Percentiles rank a stretch among this genome's conserved stretches.
These are phyloP conservation scores for Leptarthrus brevirostris DNA, from an alignment of 2,888 invertebrate species.

Conservation along the genomic window DNA sequence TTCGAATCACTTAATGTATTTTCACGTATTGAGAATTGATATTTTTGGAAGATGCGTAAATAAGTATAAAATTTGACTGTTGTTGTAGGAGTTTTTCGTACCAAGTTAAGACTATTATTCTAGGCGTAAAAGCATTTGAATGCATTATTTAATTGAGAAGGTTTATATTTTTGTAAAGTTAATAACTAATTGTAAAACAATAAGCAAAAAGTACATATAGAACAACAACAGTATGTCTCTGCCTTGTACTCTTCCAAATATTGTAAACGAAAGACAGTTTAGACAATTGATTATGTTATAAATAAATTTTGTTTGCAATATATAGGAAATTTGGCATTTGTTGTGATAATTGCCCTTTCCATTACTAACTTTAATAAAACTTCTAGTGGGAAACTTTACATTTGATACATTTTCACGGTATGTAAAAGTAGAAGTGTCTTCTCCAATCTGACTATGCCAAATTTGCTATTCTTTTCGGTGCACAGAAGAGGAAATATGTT, in stretches of 20 bases:
- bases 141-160: slow-evolving; percentile 16
- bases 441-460: too few species aligned
- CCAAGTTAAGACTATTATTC: neutral
- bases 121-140: slow-evolving; percentile 18
- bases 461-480: too few species aligned
- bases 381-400: too few species aligned
- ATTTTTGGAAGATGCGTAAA: neutral
- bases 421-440: too few species aligned
- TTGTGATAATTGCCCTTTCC: too few species aligned
- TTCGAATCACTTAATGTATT: neutral
- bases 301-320: slow-evolving; percentile 33
- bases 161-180: slow-evolving; percentile 42
- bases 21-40: neutral
- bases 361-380: too few species aligned
- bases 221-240: slow-evolving; percentile 39
- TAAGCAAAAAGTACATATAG: too few species aligned
- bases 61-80: neutral
- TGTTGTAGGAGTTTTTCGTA: too few species aligned
- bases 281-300: slow-evolving; percentile 7
- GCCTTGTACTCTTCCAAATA: slow-evolving; percentile 44
- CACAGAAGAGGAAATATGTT: too few species aligned
- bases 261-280: slow-evolving; percentile 26
- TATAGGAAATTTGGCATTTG: neutral
- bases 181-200: slow-evolving; percentile 4
- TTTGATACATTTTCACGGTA: too few species aligned